Conservation (phyloP, 2,113 vertebrate genomes). For the Semnornis frantzii region DNA sequence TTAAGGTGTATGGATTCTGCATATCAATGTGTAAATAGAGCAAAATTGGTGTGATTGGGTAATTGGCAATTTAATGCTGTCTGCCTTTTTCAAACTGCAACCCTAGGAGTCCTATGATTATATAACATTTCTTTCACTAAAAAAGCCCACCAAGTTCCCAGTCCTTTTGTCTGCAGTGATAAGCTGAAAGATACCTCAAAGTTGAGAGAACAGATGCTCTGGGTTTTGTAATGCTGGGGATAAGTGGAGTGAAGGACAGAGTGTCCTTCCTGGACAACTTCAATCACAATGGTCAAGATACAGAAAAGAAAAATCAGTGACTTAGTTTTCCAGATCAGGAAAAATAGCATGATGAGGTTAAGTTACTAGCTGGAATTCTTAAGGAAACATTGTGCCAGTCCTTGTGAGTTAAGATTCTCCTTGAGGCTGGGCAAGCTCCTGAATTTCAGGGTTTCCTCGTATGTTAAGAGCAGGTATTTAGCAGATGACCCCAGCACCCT, state of each 20-base stretch:
- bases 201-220: background rate
- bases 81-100: background rate
- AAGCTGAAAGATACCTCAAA: background rate
- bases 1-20: background rate
- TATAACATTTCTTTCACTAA: background rate
- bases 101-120: background rate
- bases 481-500: background rate
- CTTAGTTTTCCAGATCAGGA: background rate
- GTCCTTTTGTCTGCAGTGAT: background rate
- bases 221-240: background rate
- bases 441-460: background rate
- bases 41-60: background rate
- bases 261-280: background rate
- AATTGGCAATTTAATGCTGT: background rate
- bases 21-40: background rate
- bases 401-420: background rate
- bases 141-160: background rate
- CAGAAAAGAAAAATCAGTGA: background rate
- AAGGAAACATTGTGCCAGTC: background rate
- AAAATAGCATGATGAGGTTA: background rate
- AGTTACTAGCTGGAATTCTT: background rate
- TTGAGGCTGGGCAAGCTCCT: background rate
- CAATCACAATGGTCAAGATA: background rate
- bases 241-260: background rate
- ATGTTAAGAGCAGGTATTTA: background rate